A percentile compares a stretch with the other conserved stretches of the same genome.
phyloP scores from a whole-genome alignment of 2,797 vertebrate species.

The Sparus aurata region DNA sequence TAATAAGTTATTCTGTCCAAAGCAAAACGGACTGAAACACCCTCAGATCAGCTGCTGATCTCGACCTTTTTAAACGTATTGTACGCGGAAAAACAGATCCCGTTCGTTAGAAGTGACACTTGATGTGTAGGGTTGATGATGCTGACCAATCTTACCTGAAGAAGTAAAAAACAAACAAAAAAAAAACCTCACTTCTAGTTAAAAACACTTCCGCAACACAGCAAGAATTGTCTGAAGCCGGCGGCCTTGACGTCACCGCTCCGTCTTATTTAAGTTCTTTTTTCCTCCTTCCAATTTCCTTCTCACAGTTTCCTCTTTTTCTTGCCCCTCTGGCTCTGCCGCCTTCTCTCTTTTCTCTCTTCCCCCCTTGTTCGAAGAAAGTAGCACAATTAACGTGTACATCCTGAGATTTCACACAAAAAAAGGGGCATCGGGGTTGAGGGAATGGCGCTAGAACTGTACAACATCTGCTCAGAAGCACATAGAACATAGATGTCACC shows the following conservation, averaged over 20 bases:
- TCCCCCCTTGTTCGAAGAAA: constrained; percentile 50
- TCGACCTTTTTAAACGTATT: constrained; percentile 4
- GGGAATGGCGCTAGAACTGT: constrained; percentile 50
- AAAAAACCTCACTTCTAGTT: constrained; percentile 26
- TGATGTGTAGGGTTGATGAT: constrained; percentile 26
- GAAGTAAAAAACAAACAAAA: constrained; percentile 35
- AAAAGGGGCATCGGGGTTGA: constrained; percentile 36
- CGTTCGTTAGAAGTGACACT: constrained; percentile 7
- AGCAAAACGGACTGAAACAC: constrained; percentile 23
- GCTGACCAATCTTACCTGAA: constrained; percentile 35
- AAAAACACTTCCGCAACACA: constrained; percentile 44
- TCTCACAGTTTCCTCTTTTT: constrained; percentile 39
- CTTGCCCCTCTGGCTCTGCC: constrained; percentile 42
- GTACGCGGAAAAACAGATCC: not conserved
- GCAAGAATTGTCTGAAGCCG: constrained; percentile 27
- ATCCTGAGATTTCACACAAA: constrained; percentile 81
- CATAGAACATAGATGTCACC: constrained; percentile 54
- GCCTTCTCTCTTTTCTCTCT: constrained; percentile 29
- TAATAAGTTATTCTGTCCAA: constrained; percentile 53
- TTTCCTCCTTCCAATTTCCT: constrained; percentile 33
- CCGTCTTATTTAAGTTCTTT: constrained; percentile 34
- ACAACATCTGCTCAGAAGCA: constrained; percentile 61
- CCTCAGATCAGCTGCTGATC: constrained; percentile 29
- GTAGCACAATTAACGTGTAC: constrained; percentile 54
- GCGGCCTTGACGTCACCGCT: constrained; percentile 34